A percentile compares a stretch with the other conserved stretches of the same genome.
Evolutionary conservation across 2,113 vertebrate species (phyloP).

Genomic region (Tichodroma muraria): DNA sequence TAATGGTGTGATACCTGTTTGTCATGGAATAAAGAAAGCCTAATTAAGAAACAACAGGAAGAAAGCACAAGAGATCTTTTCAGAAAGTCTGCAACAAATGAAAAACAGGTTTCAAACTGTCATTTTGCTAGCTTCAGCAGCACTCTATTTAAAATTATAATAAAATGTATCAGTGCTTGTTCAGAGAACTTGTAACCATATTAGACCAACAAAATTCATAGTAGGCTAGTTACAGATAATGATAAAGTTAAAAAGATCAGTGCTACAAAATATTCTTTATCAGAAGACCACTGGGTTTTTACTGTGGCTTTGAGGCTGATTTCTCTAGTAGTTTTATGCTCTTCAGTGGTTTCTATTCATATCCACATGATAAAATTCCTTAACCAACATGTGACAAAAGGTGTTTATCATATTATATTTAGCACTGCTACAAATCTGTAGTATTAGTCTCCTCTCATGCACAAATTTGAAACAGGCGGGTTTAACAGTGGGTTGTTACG

Average conservation of each 20-base stretch:
- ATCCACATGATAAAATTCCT: background rate
- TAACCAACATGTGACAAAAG: background rate
- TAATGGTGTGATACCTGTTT: constrained; percentile 28
- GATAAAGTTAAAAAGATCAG: background rate
- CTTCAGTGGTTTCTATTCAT: background rate
- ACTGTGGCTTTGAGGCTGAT: background rate
- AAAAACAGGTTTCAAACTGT: background rate
- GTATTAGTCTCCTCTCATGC: background rate
- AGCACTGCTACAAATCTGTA: background rate
- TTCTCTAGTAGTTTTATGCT: background rate
- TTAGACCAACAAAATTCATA: background rate
- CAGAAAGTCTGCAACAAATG: background rate
- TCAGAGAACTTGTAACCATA: background rate
- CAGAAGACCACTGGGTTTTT: background rate
- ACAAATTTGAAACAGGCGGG: background rate
- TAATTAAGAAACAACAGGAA: constrained; percentile 36
- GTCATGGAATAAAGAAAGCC: constrained; percentile 4
- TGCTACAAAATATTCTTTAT: constrained; percentile 5
- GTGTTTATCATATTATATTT: background rate
- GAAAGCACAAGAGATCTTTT: constrained; percentile 13
- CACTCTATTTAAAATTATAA: constrained; percentile 18
- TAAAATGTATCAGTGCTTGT: constrained; percentile 1
- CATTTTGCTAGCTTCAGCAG: constrained; percentile 18
- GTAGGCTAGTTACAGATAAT: background rate
- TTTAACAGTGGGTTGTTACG: background rate